A percentile compares a stretch with the other conserved stretches of the same genome.
phyloP scores from a whole-genome alignment of 2,797 vertebrate genomes.

The Poecilia wingei region DNA sequence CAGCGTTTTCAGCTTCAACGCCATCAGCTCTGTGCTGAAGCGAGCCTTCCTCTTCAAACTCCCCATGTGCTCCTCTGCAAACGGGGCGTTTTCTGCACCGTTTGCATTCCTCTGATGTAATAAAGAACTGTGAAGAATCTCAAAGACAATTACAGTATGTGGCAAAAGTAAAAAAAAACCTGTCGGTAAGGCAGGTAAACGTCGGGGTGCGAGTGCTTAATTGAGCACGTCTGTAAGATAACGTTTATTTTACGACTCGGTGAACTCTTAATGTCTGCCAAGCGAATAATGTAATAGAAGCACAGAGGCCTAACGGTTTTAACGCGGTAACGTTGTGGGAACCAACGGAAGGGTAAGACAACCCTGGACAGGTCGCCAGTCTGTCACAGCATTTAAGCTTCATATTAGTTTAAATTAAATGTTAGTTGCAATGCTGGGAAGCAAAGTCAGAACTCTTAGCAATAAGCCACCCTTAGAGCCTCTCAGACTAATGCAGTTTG shows the following conservation, averaged over 20 bases:
- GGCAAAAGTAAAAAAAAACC: conserved; percentile 4
- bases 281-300: not conserved
- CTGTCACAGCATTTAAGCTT: not conserved
- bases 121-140: not conserved
- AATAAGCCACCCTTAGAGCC: not conserved
- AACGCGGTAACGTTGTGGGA: not conserved
- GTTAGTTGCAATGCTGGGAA: not conserved
- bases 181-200: not conserved
- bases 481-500: not conserved
- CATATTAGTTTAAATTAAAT: not conserved
- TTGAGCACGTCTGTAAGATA: not conserved
- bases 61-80: not conserved
- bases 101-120: not conserved
- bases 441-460: not conserved
- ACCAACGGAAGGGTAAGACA: too few species aligned
- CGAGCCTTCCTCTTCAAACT: not conserved
- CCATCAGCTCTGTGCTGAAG: not conserved
- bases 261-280: not conserved
- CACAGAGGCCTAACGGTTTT: not conserved
- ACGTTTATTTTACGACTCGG: conserved; percentile 3
- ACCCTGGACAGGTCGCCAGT: too few species aligned
- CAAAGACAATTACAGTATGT: not conserved
- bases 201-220: not conserved
- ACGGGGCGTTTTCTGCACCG: not conserved
- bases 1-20: not conserved